These are phyloP conservation scores for Dendronephthya gigantea DNA, from an alignment of 64 coral and sea anemone species.

Conservation along the genomic window DNA sequence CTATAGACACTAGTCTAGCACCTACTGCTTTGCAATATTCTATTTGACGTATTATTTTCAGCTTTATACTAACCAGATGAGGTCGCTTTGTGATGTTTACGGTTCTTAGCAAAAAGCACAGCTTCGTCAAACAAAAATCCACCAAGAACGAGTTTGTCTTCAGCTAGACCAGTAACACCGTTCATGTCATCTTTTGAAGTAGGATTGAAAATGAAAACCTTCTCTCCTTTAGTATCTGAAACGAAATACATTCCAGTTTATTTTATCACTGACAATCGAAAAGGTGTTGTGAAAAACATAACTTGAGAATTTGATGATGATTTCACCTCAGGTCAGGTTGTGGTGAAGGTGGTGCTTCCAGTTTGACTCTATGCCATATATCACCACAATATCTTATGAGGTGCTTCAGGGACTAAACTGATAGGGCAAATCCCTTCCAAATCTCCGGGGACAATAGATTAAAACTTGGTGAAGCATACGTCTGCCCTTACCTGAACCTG, in stretches of 20 bases:
- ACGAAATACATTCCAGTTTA: not conserved
- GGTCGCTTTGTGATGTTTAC: not conserved
- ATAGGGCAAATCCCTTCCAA: too few relatives aligned
- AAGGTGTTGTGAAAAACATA: too few relatives aligned
- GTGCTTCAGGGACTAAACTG: too few relatives aligned
- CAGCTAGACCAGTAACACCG: not conserved
- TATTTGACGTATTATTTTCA: not conserved
- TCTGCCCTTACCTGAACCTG: not conserved
- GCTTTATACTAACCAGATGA: not conserved
- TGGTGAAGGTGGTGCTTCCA: too few relatives aligned
- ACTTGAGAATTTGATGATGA: too few relatives aligned
- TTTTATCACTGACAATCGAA: too few relatives aligned
- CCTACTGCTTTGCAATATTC: too few relatives aligned
- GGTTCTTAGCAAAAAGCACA: not conserved
- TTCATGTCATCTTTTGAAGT: not conserved
- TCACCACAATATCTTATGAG: too few relatives aligned
- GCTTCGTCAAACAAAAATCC: conserved; percentile 3
- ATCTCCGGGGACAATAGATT: not conserved
- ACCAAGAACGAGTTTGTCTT: not conserved
- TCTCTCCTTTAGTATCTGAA: not conserved
- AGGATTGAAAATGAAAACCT: conserved; percentile 1
- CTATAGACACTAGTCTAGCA: too few relatives aligned
- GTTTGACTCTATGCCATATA: too few relatives aligned
- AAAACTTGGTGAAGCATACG: not conserved
- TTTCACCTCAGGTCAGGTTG: too few relatives aligned